phyloP scores from a whole-genome alignment of 2,113 vertebrate genomes.

The Rhabdomys dilectus region DNA sequence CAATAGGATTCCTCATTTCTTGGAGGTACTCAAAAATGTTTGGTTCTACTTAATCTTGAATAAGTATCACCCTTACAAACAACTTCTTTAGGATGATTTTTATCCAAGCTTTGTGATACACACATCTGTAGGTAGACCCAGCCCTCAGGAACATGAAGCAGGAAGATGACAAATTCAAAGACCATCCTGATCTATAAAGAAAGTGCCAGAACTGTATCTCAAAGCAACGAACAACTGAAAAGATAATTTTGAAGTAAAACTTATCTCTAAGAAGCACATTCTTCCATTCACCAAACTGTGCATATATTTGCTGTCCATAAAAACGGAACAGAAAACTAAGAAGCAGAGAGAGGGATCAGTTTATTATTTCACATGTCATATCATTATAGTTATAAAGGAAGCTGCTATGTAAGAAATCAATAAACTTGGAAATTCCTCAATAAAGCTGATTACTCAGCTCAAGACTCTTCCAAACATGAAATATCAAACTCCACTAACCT shows the following conservation, averaged over 20 bases:
- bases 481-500: neutral
- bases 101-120: neutral
- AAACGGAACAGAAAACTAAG: neutral
- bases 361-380: neutral
- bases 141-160: neutral
- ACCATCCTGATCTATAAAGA: neutral
- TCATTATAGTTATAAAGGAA: neutral
- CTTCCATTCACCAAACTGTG: conserved; percentile 2
- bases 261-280: neutral
- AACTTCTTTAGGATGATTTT: neutral
- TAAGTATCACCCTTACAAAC: neutral
- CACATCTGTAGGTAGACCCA: neutral
- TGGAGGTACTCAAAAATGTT: neutral
- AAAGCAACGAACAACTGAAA: neutral
- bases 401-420: neutral
- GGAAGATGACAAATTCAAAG: neutral
- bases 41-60: no score
- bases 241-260: conserved; percentile 15
- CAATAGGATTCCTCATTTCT: neutral
- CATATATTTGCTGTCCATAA: neutral
- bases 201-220: neutral
- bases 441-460: neutral
- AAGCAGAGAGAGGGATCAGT: neutral
- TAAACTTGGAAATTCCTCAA: neutral
- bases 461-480: neutral